Base-by-base conservation (phyloP, 2,888 invertebrate genomes). In the Meiosimyza platycephala region DNA sequence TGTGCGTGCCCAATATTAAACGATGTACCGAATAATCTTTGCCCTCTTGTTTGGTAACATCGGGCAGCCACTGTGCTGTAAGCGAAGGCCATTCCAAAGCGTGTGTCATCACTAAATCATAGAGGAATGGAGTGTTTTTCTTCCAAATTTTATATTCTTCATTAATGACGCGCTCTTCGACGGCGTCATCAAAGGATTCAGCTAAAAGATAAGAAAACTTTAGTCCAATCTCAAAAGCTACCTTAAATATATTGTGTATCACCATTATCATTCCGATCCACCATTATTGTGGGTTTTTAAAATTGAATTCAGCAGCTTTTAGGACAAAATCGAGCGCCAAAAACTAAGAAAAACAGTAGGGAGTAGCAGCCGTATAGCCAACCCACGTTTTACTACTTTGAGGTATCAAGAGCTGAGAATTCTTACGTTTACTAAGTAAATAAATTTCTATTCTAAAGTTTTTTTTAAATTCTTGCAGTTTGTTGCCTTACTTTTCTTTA, bases 131-230 rank as follows among this genome's bases (percentile, higher is more conserved):
- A 3, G 99, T 99, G 84, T 99, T 99, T 88, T 99, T 99, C 89
- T 99, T 99, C 99, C 99, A 99, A 88, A 99, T 99, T 89, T 99
- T 99, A 87, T 99, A 99, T 86, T 99, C 99, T 87, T 99, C 99
- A 86, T 99, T 99, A 79, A 99, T 99, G 73, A 99, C 96, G 76
- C 99, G 92, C 88, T 99, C 99, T 86, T 99, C 99, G 50, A 98
- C 97, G 1, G 96, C 96, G 89, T 96, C 96, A 84, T 96, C 96
- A 83, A 96, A 96, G 11, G 94, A 93, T 90, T 95, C 95, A 91
- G 89, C 87, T 85, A 40, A 2, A 40, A 40, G 9, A 9, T 9
- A 40, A 40, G 1, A 40, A 55, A n/a, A 11, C 33, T 57, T 6
- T 50, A 7, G 74, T 40, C 51, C n/a, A 69, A 16, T 40, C 15